Evolutionary conservation across 2,797 vertebrate species (phyloP), one percentile per base, ranked within the genome.

Genomic region (Ateles fusciceps): DNA sequence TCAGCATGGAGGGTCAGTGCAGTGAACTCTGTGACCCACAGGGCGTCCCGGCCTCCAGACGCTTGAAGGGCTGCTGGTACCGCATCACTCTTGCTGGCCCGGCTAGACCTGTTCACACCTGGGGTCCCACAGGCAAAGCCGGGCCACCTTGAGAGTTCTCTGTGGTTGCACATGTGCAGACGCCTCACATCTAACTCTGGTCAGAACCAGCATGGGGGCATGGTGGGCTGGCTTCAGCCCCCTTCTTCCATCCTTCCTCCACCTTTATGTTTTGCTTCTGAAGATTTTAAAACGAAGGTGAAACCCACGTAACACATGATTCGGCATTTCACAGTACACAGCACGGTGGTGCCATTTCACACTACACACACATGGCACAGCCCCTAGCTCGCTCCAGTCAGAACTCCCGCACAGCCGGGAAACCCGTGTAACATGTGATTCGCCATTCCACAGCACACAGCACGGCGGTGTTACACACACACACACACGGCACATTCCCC

Each of bases 101-200:
- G 12, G 26, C 59, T 2, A 4, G 36, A 12, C 97, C 94, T 68
- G 1, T 0, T 72, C 72, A 83, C 1, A 24, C 17, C 0, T 11
- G 87, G 93, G 50, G 95, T 75, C n/a, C 57, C 95, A 76, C 91
- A 71, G 97, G 26, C 26, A 72, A 91, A 26, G 96, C 84, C 85
- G 2, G 28, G 44, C 75, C 24, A 10, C 7, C 2, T 71, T 9
- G n/a, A 9, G 28, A 95, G 94, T 91, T 48, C 90, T 57, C 0
- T 24, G 89, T 94, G 48, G 33, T 36, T 39, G 78, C 94, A 90
- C 11, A 5, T 80, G 44, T 48, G 28, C n/a, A 4, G 59, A 72
- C 85, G 55, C 59, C 59, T 79, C 28, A 17, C 90, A 84, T 50
- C 79, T 17, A 2, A n/a, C 85, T 59, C 61, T 33, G 64, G 85